A percentile compares a stretch with the other conserved stretches of the same genome.
phyloP scores from a whole-genome alignment of 2,113 vertebrate genomes.

The Rallus limicola region DNA sequence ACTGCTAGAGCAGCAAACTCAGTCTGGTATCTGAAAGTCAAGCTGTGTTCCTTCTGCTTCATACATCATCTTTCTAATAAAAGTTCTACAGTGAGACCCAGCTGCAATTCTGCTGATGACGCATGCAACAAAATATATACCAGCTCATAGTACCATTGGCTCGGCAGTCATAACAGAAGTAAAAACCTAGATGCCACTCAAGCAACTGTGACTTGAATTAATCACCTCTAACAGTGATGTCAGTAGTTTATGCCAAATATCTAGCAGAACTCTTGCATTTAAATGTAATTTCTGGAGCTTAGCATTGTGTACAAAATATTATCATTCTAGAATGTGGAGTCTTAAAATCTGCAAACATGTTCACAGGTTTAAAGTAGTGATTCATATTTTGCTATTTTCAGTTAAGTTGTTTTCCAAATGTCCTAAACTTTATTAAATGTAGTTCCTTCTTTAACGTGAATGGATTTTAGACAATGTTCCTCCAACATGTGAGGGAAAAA shows the following conservation, averaged over 20 bases:
- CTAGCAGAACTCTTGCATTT: background rate
- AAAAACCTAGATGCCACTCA: background rate
- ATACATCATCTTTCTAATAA: slow-evolving; percentile 44
- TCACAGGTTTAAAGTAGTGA: background rate
- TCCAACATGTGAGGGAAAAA: background rate
- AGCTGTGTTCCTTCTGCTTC: slow-evolving; percentile 55
- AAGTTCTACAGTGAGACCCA: slow-evolving; percentile 34
- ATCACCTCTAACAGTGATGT: background rate
- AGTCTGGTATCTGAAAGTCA: slow-evolving; percentile 26
- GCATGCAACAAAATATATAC: background rate
- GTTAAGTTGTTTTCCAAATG: background rate
- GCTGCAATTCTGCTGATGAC: slow-evolving; percentile 50
- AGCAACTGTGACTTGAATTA: background rate
- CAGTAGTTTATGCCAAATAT: background rate
- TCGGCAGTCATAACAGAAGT: background rate
- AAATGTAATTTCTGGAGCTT: background rate
- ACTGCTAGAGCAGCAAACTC: slow-evolving; percentile 36
- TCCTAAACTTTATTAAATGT: background rate
- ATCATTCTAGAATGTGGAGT: background rate
- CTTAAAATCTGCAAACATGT: background rate
- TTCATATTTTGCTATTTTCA: background rate
- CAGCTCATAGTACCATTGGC: background rate
- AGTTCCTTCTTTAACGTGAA: background rate
- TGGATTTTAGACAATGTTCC: background rate
- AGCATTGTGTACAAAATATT: background rate